These are phyloP conservation scores for Phaethon lepturus DNA, from an alignment of 2,113 vertebrate genomes.

Conservation along the genomic window DNA sequence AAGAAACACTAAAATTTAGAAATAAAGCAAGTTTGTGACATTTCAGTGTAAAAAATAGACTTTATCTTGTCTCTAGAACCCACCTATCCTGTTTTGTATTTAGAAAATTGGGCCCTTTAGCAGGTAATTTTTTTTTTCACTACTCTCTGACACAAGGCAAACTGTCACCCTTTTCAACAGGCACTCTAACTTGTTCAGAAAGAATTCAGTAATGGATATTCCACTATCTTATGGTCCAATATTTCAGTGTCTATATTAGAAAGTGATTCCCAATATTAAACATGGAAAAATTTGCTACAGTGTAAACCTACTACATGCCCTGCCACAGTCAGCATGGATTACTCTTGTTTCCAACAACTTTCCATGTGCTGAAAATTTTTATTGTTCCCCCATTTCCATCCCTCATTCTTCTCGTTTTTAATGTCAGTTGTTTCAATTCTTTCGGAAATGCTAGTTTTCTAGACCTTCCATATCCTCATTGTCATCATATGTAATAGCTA, in stretches of 20 bases:
- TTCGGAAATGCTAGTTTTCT: background rate
- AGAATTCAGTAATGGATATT: background rate
- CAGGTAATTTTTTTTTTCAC: background rate
- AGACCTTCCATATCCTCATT: background rate
- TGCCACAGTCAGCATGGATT: background rate
- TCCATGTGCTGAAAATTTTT: background rate
- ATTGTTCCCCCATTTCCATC: background rate
- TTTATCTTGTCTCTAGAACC: background rate
- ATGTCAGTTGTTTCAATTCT: background rate
- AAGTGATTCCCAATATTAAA: background rate
- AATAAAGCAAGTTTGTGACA: background rate
- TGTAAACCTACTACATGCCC: background rate
- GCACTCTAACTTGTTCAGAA: background rate
- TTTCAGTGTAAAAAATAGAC: background rate
- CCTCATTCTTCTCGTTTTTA: background rate
- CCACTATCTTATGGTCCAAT: background rate
- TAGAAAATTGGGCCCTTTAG: background rate
- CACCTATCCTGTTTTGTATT: background rate
- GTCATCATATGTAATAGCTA: background rate
- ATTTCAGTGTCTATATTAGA: background rate
- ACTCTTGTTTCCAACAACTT: background rate
- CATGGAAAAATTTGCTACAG: background rate
- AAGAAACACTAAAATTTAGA: background rate
- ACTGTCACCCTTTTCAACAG: background rate
- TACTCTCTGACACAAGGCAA: background rate